Evolutionary conservation across 1,140 invertebrate species (phyloP).

Genomic region (Schlechtendalia chinensis): DNA sequence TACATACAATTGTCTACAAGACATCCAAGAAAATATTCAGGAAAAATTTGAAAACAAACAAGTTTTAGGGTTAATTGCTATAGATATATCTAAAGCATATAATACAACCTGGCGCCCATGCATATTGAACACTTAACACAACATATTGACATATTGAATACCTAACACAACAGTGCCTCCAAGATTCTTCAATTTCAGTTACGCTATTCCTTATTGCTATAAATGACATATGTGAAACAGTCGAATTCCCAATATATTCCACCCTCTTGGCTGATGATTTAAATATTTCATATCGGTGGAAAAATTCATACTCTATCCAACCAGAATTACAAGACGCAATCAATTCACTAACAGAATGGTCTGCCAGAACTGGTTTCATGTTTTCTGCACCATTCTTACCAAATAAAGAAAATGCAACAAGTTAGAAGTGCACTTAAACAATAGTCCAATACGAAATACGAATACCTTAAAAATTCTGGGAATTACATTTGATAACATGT

Average conservation of each 20-base stretch:
- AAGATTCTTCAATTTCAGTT: background rate
- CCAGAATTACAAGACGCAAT: background rate
- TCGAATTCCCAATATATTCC: background rate
- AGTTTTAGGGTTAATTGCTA: no score
- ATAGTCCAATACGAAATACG: background rate
- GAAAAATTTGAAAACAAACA: no score
- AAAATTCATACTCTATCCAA: background rate
- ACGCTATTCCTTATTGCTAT: background rate
- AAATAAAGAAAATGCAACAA: background rate
- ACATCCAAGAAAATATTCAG: no score
- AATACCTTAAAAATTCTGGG: slow-evolving; percentile 49
- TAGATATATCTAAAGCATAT: no score
- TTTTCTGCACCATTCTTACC: background rate
- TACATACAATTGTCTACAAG: no score
- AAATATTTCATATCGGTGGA: background rate
- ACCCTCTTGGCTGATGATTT: background rate
- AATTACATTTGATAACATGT: background rate
- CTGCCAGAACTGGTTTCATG: background rate
- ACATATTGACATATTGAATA: no score
- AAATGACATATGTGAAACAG: background rate
- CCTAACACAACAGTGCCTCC: no score
- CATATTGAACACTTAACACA: no score
- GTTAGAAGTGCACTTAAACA: background rate
- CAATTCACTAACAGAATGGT: slow-evolving; percentile 20
- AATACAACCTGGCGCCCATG: no score